Conservation (phyloP, 2,888 invertebrate species). For the Macaria notata region DNA sequence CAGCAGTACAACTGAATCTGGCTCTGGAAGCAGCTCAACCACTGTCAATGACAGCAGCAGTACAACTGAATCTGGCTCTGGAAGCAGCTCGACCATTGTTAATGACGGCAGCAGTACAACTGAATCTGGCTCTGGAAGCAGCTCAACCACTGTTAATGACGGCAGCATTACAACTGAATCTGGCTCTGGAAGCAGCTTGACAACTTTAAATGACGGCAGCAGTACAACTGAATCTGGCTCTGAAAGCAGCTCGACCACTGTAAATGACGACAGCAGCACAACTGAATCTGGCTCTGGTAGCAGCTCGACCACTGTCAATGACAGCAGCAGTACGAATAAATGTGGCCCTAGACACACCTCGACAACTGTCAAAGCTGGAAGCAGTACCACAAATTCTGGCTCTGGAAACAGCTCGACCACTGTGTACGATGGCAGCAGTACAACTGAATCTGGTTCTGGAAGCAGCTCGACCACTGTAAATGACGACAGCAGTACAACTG, state of each 20-base stretch:
- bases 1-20: background rate
- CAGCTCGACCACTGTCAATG: background rate
- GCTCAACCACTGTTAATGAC: background rate
- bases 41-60: background rate
- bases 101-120: background rate
- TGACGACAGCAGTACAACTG: too few relatives aligned
- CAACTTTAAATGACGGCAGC: background rate
- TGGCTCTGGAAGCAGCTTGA: background rate
- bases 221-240: background rate
- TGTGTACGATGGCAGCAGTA: too few relatives aligned
- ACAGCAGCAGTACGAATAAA: background rate
- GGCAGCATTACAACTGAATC: background rate
- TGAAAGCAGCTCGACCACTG: background rate
- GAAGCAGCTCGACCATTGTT: background rate
- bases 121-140: background rate
- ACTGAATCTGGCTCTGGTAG: background rate
- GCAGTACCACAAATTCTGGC: background rate
- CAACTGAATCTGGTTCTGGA: too few relatives aligned
- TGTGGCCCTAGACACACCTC: background rate
- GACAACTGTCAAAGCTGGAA: background rate
- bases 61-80: background rate
- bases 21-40: background rate
- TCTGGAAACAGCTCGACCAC: background rate
- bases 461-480: too few relatives aligned
- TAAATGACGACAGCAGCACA: background rate